These are phyloP conservation scores for Tapirus indicus DNA, from an alignment of 2,797 vertebrate species.

Conservation along the genomic window DNA sequence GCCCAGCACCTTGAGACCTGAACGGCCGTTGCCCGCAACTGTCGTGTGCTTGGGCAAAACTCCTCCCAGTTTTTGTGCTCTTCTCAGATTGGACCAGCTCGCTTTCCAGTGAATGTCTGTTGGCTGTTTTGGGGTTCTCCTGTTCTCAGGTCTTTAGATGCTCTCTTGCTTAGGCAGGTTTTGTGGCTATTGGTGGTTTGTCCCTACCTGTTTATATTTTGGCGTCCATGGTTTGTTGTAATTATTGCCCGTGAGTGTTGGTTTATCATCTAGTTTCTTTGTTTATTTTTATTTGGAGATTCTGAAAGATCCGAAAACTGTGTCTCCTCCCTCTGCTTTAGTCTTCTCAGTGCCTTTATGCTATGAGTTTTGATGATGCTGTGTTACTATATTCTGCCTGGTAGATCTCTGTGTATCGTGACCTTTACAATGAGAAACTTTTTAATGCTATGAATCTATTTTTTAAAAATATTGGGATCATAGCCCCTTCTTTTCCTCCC, in stretches of 20 bases:
- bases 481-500: neutral
- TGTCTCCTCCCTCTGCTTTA: neutral
- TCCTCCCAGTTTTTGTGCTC: neutral
- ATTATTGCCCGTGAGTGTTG: neutral
- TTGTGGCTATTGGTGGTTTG: neutral
- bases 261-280: neutral
- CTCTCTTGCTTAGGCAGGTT: neutral
- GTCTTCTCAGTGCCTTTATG: neutral
- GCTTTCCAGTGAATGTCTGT: neutral
- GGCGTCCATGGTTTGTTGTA: neutral
- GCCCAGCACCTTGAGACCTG: neutral
- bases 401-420: neutral
- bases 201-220: neutral
- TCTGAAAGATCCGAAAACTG: neutral
- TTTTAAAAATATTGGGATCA: neutral
- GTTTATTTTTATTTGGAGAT: neutral
- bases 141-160: neutral
- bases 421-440: neutral
- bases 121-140: neutral
- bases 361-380: neutral
- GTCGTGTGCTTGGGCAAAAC: neutral
- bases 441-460: neutral
- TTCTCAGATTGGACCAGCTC: neutral
- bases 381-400: neutral
- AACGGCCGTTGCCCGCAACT: fast-evolving